Evolutionary conservation across 2,888 invertebrate genomes (phyloP).

Genomic region (Seladonia tumulorum): DNA sequence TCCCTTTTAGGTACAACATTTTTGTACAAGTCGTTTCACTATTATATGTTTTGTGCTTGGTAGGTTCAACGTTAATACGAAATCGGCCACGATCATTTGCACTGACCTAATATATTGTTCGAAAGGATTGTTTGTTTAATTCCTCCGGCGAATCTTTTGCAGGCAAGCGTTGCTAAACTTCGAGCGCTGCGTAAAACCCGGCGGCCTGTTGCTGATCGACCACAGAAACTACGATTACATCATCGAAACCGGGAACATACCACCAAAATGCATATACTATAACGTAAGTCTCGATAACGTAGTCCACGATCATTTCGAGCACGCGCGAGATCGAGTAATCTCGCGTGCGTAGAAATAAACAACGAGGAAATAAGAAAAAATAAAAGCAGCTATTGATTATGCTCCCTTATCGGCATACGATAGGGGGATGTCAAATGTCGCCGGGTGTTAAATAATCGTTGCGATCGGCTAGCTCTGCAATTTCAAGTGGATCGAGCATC

Average conservation of each 20-base stretch:
- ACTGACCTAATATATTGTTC: neutral
- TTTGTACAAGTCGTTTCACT: too few relatives aligned
- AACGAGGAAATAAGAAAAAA: neutral
- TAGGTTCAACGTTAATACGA: too few relatives aligned
- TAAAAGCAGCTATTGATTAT: neutral
- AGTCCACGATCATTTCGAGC: neutral
- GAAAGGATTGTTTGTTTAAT: neutral
- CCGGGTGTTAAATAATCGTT: neutral
- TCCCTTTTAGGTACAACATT: too few relatives aligned
- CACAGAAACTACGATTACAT: slow-evolving; percentile 96
- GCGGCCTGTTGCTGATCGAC: slow-evolving; percentile 93
- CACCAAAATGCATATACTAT: slow-evolving; percentile 94
- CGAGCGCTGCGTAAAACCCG: slow-evolving; percentile 92
- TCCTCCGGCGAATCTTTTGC: slow-evolving; percentile 50
- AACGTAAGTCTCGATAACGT: slow-evolving; percentile 89
- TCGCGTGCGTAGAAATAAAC: neutral
- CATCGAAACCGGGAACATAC: slow-evolving; percentile 90
- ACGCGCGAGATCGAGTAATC: neutral
- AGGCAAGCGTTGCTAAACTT: slow-evolving; percentile 92
- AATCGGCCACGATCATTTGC: neutral
- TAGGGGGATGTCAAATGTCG: neutral
- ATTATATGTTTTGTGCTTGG: too few relatives aligned
- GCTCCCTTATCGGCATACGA: neutral
- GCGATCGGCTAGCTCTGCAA: neutral
- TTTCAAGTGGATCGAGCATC: neutral